A percentile compares a stretch with the other conserved stretches of the same genome.
These are phyloP conservation scores for Sylvilagus floridanus DNA, from an alignment of 2,797 vertebrate species.

Conservation along the genomic window DNA sequence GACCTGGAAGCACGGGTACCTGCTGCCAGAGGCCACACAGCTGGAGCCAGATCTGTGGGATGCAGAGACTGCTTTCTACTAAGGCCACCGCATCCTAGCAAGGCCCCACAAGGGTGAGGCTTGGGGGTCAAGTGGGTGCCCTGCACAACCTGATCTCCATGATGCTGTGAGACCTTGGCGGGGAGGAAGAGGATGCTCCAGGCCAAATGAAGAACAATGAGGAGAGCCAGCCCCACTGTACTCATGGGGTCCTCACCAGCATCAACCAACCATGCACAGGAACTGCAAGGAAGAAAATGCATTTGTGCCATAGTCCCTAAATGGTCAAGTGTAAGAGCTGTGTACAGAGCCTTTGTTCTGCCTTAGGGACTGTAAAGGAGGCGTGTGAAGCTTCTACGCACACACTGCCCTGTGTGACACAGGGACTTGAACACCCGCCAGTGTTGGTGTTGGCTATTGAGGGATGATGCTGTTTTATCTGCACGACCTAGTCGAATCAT, in stretches of 20 bases:
- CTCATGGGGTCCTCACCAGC: too few relatives aligned
- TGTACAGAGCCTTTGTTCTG: too few relatives aligned
- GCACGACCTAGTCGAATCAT: not conserved
- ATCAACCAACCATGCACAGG: too few relatives aligned
- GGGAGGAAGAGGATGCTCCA: not conserved
- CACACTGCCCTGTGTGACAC: too few relatives aligned
- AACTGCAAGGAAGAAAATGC: too few relatives aligned
- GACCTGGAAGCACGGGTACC: accelerated
- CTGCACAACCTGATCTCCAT: not conserved
- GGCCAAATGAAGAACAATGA: not conserved
- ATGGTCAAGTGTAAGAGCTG: too few relatives aligned
- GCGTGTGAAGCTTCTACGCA: too few relatives aligned
- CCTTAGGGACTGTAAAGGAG: too few relatives aligned
- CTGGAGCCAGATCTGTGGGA: not conserved
- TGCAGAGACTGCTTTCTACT: accelerated
- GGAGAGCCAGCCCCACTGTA: not conserved
- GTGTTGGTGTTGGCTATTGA: not conserved
- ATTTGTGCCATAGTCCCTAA: too few relatives aligned
- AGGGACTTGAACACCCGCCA: not conserved
- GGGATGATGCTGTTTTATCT: not conserved
- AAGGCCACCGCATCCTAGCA: accelerated
- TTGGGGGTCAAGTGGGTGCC: not conserved
- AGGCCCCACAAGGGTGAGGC: accelerated
- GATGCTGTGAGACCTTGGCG: accelerated
- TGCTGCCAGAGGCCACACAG: accelerated